Percentiles rank a stretch among this genome's conserved stretches.
phyloP scores from a whole-genome alignment of 1,140 invertebrate species.

The Dendrolimus kikuchii region DNA sequence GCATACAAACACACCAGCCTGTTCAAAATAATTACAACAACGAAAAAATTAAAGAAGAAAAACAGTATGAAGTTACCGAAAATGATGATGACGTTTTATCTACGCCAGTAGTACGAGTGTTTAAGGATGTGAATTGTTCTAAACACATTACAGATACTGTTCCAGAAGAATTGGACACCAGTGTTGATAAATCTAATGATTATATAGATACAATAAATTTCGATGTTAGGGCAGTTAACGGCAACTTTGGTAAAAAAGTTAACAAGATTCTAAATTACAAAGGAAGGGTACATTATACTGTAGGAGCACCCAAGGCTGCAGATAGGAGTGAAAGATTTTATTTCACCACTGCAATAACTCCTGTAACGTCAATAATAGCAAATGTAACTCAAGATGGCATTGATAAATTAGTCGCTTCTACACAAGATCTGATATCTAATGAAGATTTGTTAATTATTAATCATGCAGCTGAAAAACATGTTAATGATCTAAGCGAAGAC shows the following conservation, averaged over 20 bases:
- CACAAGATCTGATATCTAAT: constrained; percentile 71
- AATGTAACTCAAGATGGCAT: constrained; percentile 40
- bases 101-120: constrained; percentile 41
- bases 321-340: constrained; percentile 42
- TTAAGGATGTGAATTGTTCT: constrained; percentile 50
- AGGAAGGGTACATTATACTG: constrained; percentile 35
- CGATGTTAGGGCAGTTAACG: constrained; percentile 31
- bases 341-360: constrained; percentile 30
- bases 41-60: constrained; percentile 2
- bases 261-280: constrained; percentile 27
- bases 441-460: constrained; percentile 74
- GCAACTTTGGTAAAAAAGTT: constrained; percentile 32
- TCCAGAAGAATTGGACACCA: constrained; percentile 16
- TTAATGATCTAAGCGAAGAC: constrained; percentile 34
- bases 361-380: constrained; percentile 21
- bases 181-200: constrained; percentile 24
- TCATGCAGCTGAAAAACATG: constrained; percentile 57
- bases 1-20: constrained; percentile 19
- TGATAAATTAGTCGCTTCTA: constrained; percentile 69
- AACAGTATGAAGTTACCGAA: constrained; percentile 20
- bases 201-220: constrained; percentile 21
- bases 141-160: constrained; percentile 15
- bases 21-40: constrained; percentile 7
- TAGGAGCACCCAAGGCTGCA: constrained; percentile 32
- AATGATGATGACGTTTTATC: constrained; percentile 18